Evolutionary conservation across 2,888 invertebrate species (phyloP), one percentile per base, ranked within the genome.

Genomic region (Yponomeuta evonymella): DNA sequence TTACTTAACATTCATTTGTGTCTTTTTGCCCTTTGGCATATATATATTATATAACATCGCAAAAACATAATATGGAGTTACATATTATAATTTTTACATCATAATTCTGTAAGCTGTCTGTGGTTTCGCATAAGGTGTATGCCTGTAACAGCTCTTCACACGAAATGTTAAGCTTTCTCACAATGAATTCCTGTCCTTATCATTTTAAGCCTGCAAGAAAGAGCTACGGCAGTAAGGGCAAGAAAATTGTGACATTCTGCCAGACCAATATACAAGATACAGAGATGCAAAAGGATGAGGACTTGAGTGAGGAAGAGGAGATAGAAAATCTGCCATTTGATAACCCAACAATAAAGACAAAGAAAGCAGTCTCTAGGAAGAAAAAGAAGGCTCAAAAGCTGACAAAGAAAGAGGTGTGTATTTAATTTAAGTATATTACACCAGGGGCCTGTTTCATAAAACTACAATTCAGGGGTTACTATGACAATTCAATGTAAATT

Each of bases 331-430:
- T 88, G 1, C 85, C 85, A 48, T 92, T 89, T 72, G 82, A 87
- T 10, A 70, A 90, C 36, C 88, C 88, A 2, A 73, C 79, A 71
- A 71, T 83, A 0, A 80, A 83, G 70, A 77, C 82, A 68, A 88
- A 86, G 76, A 88, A 79, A 74, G 76, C 63, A 29, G 43, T 74
- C 3, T 72, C 73, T 8, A 88, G 81, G 74, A 82, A 79, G 75
- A 89, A 83, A 75, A 86, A 83, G 63, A 70, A 74, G 79, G 81
- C 51, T 81, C 81, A 69, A 79, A 85, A 82, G 66, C 75, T 82
- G 71, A 81, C 87, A 48, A 90, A 87, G 72, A 91, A 91, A 80
- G 90, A 91, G 88, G 92, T 91, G 81, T 67, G 72, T 67, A 23
- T 43, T 43, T 43, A 43, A 8, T 43, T 43, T 8, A 43, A 43